Percentiles rank a stretch among this genome's conserved stretches.
Conservation (phyloP, 2,113 vertebrate genomes). For the Tapirus terrestris region DNA sequence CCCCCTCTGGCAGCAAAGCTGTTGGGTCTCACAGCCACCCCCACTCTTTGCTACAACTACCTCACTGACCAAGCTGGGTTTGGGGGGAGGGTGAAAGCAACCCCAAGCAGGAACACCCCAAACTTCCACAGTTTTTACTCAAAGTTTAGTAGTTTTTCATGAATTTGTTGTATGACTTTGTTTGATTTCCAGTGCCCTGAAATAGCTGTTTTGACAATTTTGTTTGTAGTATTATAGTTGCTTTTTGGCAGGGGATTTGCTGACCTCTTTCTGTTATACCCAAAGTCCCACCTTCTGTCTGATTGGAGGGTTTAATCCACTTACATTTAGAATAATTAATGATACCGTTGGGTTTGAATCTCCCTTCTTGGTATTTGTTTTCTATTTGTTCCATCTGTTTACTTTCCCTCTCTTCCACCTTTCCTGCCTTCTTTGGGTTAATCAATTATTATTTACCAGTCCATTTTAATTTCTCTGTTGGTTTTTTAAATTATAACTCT, state of each 20-base stretch:
- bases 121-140: not conserved
- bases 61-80: not conserved
- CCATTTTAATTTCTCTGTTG: not conserved
- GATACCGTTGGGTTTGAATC: not conserved
- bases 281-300: not conserved
- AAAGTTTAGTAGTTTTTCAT: not conserved
- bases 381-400: not conserved
- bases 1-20: not conserved
- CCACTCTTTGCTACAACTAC: not conserved
- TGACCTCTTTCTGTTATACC: not conserved
- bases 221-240: not conserved
- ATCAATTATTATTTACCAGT: not conserved
- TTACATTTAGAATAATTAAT: not conserved
- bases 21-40: not conserved
- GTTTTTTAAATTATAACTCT: not conserved
- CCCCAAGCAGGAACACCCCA: not conserved
- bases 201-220: not conserved
- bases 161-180: not conserved
- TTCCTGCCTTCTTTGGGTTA: not conserved
- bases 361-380: not conserved
- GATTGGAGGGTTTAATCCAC: not conserved
- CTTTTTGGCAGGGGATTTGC: not conserved
- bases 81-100: not conserved
- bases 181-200: not conserved
- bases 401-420: not conserved